These are phyloP conservation scores for Drosophila monieri DNA, from an alignment of 2,888 invertebrate species.

Conservation along the genomic window DNA sequence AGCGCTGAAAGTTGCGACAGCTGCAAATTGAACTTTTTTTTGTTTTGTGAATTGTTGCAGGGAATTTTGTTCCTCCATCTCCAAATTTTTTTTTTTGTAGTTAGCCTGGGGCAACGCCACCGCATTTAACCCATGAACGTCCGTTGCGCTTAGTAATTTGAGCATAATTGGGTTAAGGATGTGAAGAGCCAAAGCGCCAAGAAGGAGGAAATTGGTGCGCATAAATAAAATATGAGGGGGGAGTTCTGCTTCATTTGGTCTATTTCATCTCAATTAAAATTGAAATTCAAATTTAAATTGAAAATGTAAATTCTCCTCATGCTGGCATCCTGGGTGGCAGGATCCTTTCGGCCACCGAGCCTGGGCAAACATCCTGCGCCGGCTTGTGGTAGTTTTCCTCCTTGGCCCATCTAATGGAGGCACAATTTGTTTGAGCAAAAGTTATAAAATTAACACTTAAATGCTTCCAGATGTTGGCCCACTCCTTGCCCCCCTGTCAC, in stretches of 20 bases:
- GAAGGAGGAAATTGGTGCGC: constrained; percentile 21
- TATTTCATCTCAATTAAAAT: constrained; percentile 45
- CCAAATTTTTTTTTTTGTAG: constrained; percentile 4
- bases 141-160: constrained; percentile 56
- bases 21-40: constrained; percentile 53
- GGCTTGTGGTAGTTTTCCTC: constrained; percentile 15
- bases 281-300: constrained; percentile 63
- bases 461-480: constrained; percentile 62
- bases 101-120: constrained; percentile 47
- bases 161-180: constrained; percentile 65
- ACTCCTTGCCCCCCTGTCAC: not conserved
- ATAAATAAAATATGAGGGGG: constrained; percentile 22
- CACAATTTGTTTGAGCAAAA: constrained; percentile 44
- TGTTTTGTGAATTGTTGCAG: constrained; percentile 21
- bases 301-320: constrained; percentile 60
- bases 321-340: constrained; percentile 6
- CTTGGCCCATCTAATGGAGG: constrained; percentile 37
- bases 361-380: constrained; percentile 10
- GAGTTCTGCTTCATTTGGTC: constrained; percentile 33
- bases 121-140: constrained; percentile 64
- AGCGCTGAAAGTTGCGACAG: constrained; percentile 63
- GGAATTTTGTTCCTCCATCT: constrained; percentile 3
- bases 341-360: constrained; percentile 20
- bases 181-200: constrained; percentile 52
- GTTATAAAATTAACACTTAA: constrained; percentile 64